A percentile compares a stretch with the other conserved stretches of the same genome.
Evolutionary conservation across 2,113 vertebrate genomes (phyloP).

Genomic region (Megalops atlanticus): DNA sequence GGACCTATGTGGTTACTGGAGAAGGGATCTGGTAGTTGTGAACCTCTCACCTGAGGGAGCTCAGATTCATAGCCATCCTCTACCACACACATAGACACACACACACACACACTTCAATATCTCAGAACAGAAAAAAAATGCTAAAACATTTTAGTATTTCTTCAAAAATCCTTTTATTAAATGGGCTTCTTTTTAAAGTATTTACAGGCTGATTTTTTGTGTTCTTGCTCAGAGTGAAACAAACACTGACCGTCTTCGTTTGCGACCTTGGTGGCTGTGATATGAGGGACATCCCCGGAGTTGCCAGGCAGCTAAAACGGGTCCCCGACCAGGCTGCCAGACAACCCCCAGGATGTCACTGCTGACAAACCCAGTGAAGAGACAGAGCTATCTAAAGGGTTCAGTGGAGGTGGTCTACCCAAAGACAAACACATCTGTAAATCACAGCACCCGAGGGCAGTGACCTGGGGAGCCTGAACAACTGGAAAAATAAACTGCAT

Average conservation of each 20-base stretch:
- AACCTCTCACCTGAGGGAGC: too few relatives aligned
- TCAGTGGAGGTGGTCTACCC: background rate
- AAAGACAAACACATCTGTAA: background rate
- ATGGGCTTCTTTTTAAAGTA: conserved; percentile 61
- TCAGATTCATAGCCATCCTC: too few relatives aligned
- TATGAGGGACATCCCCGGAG: conserved; percentile 29
- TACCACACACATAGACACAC: too few relatives aligned
- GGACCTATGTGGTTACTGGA: too few relatives aligned
- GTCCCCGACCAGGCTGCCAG: background rate
- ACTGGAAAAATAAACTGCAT: background rate
- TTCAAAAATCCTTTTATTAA: conserved; percentile 73
- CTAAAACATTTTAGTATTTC: background rate
- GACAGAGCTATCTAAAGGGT: background rate
- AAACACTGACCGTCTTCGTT: conserved; percentile 26
- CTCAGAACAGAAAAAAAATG: background rate
- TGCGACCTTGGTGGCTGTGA: conserved; percentile 32
- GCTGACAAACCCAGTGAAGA: background rate
- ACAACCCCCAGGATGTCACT: background rate
- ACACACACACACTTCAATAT: background rate
- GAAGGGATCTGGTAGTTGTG: too few relatives aligned
- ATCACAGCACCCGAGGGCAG: background rate
- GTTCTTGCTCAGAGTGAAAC: conserved; percentile 45
- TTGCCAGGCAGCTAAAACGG: conserved; percentile 22
- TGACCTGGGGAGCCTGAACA: background rate
- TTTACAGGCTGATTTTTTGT: conserved; percentile 71